Conservation (phyloP, 1,140 invertebrate genomes). For the Fopius arisanus region DNA sequence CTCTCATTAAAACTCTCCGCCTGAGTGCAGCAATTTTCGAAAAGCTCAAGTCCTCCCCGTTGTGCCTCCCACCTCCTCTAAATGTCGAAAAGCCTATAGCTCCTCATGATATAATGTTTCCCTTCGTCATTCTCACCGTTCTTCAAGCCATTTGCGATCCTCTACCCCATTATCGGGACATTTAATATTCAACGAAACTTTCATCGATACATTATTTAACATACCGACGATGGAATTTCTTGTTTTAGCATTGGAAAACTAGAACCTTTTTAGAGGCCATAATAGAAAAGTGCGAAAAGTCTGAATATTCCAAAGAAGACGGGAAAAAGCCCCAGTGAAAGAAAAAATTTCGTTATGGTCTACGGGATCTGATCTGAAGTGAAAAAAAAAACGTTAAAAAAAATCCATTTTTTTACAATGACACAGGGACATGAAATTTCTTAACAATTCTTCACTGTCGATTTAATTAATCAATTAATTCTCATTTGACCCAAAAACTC, state of each 20-base stretch:
- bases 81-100: neutral
- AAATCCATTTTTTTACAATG: no score
- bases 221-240: neutral
- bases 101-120: neutral
- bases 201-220: conserved; percentile 16
- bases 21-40: conserved; percentile 31
- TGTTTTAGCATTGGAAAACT: neutral
- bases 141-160: conserved; percentile 16
- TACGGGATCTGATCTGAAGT: no score
- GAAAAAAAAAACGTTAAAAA: no score
- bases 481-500: no score
- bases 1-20: conserved; percentile 32
- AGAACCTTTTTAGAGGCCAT: neutral
- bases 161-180: conserved; percentile 12
- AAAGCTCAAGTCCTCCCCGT: conserved; percentile 9
- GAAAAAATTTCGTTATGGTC: no score
- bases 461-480: no score
- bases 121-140: neutral
- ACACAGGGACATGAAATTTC: no score
- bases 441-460: no score
- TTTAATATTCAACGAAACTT: conserved; percentile 26
- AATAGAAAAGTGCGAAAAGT: neutral
- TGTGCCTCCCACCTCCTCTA: neutral
- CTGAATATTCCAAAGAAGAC: neutral
- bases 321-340: no score